Percentiles rank a stretch among this genome's conserved stretches.
phyloP scores from a whole-genome alignment of 2,888 invertebrate genomes.

The Stomorhina lunata region DNA sequence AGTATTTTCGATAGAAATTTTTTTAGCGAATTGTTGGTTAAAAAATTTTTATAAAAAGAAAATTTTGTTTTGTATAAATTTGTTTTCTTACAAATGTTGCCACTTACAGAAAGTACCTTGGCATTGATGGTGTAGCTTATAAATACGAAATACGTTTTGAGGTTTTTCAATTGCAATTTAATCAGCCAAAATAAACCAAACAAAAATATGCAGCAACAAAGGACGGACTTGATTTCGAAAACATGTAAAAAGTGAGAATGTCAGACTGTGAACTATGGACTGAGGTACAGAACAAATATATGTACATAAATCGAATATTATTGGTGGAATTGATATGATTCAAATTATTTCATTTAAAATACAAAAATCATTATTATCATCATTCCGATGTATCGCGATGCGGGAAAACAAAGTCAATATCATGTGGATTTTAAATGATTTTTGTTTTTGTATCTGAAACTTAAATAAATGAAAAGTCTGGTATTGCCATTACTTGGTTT shows the following conservation, averaged over 20 bases:
- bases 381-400: neutral
- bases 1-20: no score
- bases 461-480: neutral
- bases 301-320: constrained; percentile 21
- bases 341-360: constrained; percentile 42
- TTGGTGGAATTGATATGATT: constrained; percentile 24
- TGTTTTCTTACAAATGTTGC: no score
- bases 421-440: constrained; percentile 9
- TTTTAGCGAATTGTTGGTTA: no score
- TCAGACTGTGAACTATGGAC: neutral
- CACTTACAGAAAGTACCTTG: no score
- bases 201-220: neutral
- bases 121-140: no score
- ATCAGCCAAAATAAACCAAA: constrained; percentile 10
- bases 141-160: constrained; percentile 42
- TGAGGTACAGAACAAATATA: constrained; percentile 33
- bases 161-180: constrained; percentile 55
- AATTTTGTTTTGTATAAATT: no score
- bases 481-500: constrained; percentile 5
- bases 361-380: constrained; percentile 27
- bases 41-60: no score
- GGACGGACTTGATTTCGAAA: neutral
- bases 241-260: neutral
- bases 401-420: neutral
- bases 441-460: constrained; percentile 1